These are phyloP conservation scores for Phrynosoma blainvillii DNA, from an alignment of 2,113 vertebrate genomes.

Conservation along the genomic window DNA sequence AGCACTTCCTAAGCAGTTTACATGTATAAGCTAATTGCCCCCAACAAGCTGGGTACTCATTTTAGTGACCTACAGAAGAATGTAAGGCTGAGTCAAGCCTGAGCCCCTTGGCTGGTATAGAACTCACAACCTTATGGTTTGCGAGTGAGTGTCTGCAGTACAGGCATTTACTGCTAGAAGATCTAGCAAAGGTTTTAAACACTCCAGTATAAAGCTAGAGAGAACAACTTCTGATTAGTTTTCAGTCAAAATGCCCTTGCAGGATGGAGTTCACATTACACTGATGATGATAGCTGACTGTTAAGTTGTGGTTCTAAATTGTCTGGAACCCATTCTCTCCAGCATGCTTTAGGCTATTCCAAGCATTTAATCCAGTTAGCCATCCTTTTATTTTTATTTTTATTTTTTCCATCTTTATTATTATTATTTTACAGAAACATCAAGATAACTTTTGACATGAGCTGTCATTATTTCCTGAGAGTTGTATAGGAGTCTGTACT, in stretches of 20 bases:
- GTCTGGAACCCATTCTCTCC: neutral
- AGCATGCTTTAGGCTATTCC: conserved; percentile 39
- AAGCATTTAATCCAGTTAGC: conserved; percentile 61
- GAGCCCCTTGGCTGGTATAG: too few relatives aligned
- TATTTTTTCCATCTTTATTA: conserved; percentile 42
- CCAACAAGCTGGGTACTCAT: too few relatives aligned
- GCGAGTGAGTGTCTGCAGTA: too few relatives aligned
- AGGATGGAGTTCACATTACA: neutral
- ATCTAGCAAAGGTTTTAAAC: neutral
- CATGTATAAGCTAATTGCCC: too few relatives aligned
- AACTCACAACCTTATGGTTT: too few relatives aligned
- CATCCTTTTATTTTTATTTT: conserved; percentile 64
- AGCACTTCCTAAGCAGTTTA: too few relatives aligned
- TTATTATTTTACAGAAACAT: conserved; percentile 25
- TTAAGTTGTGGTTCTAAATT: neutral
- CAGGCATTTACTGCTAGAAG: neutral
- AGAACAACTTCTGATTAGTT: neutral
- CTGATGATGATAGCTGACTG: neutral
- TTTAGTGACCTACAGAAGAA: too few relatives aligned
- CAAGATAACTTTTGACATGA: conserved; percentile 60
- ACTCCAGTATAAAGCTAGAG: neutral
- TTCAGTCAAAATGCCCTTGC: neutral
- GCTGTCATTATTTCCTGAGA: conserved; percentile 68
- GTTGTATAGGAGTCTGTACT: conserved; percentile 78
- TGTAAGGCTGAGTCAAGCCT: too few relatives aligned